Conservation (phyloP, 2,113 vertebrate genomes). For the Ia io region DNA sequence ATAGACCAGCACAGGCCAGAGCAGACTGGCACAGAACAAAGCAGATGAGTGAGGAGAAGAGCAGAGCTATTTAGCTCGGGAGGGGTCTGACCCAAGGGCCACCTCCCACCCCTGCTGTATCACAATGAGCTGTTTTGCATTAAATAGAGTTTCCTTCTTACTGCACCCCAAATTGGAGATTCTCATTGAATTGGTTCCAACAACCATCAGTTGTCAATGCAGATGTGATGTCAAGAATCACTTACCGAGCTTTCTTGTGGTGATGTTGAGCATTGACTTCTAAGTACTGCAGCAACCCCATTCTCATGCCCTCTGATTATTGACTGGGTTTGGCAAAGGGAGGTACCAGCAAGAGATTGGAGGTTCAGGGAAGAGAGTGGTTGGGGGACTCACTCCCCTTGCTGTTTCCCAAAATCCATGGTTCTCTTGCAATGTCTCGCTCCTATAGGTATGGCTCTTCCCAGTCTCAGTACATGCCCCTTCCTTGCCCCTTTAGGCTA, state of each 20-base stretch:
- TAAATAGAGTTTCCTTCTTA: too few species aligned
- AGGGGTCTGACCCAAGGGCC: too few species aligned
- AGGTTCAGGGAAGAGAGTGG: background rate
- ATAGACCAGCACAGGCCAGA: background rate
- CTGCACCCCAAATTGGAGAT: too few species aligned
- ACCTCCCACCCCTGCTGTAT: too few species aligned
- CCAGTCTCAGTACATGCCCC: background rate
- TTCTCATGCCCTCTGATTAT: background rate
- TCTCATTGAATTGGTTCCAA: background rate
- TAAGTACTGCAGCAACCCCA: background rate
- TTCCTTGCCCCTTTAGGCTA: background rate
- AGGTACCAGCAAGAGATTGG: background rate
- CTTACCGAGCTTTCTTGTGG: background rate
- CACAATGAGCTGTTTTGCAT: too few species aligned
- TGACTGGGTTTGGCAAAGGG: background rate
- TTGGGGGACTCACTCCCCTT: background rate
- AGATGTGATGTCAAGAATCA: background rate
- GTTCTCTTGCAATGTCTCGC: background rate
- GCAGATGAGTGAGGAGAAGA: too few species aligned
- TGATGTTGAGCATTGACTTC: background rate
- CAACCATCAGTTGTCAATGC: background rate
- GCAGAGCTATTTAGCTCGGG: too few species aligned
- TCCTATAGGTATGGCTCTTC: background rate
- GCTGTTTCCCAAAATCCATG: background rate
- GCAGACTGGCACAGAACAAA: background rate